Base-by-base conservation (phyloP, 1,140 invertebrate genomes). In the Lepidotrigona ventralis region DNA sequence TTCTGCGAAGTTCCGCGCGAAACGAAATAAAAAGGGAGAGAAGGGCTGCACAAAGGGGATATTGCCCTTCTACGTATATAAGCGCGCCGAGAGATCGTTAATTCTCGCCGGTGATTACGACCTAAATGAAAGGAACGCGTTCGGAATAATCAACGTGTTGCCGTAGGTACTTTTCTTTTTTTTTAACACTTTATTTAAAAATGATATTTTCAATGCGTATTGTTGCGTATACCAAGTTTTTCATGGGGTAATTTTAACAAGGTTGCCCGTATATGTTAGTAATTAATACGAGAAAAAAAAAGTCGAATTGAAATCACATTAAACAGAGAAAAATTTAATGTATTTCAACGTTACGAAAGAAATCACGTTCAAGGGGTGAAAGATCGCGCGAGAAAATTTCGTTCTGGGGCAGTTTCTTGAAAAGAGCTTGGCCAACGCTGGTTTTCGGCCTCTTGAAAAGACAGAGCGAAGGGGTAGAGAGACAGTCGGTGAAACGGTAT, bases 21-120 rank as follows among this genome's bases (percentile, higher is more conserved):
- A 82, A 74, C 79, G 77, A 88, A 83, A 88, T 85, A 88, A 79
- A 88, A 83, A 79, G 66, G 60, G 76, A 85, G 63, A 66, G 68
- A 60, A 79, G 63, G 56, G 76, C 54, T 83, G 39, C 39, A 75
- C 56, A 83, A 85, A 88, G 85, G 84, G 79, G 72, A 79, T 84
- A 85, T 87, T 75, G 79, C 86, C 68, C 83, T 85, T 78, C 70
- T 78, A 85, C 71, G 56, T 70, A 46, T 70, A 83, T 83, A 88
- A 85, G 76, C 79, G 39, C 15, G 76, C 66, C 83, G 79, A 88
- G 86, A 85, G 74, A 85, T 71, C 79, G 66, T 88, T 88, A 80
- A 58, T 72, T 88, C 79, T 88, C 70, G 71, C 68, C 51, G 81
- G 68, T 83, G 76, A 79, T 83, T 83, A 83, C 81, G 81, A 79